Conservation (phyloP, 2,113 vertebrate species). For the Hepsetus odoe region DNA sequence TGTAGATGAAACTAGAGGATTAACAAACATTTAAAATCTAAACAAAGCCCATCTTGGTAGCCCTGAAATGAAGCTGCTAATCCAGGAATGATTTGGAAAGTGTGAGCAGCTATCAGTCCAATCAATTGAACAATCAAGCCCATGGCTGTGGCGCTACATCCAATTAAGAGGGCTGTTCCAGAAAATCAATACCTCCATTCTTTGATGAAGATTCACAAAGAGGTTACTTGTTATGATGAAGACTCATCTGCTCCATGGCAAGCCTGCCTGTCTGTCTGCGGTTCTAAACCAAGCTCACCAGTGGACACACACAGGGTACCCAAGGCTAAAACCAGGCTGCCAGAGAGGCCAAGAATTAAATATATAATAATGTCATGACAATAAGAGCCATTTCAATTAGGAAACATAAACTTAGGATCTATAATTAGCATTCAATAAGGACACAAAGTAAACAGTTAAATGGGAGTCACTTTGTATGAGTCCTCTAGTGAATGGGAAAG, state of each 20-base stretch:
- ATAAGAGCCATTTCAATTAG: slow-evolving; percentile 22
- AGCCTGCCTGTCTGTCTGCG: slow-evolving; percentile 29
- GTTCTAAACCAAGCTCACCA: background rate
- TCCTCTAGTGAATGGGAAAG: background rate
- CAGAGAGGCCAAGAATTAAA: background rate
- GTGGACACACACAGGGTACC: slow-evolving; percentile 12
- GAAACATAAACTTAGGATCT: background rate
- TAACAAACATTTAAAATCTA: slow-evolving; percentile 14
- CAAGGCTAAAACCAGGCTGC: background rate
- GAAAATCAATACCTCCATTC: slow-evolving; percentile 50
- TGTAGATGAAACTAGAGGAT: too few relatives aligned
- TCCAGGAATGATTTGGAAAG: slow-evolving; percentile 23
- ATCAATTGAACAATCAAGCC: slow-evolving; percentile 52
- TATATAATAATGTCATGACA: slow-evolving; percentile 10
- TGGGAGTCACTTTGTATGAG: background rate
- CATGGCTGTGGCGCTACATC: background rate
- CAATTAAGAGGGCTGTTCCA: slow-evolving; percentile 47
- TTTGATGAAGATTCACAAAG: background rate
- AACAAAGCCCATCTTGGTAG: background rate
- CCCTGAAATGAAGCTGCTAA: slow-evolving; percentile 15
- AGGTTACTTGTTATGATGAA: slow-evolving; percentile 22
- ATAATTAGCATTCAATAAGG: slow-evolving; percentile 19
- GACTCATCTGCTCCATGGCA: background rate
- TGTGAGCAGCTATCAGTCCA: slow-evolving; percentile 17
- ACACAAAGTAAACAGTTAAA: background rate